Evolutionary conservation across 2,888 invertebrate species (phyloP).

Genomic region (Catotricha subobsoleta): DNA sequence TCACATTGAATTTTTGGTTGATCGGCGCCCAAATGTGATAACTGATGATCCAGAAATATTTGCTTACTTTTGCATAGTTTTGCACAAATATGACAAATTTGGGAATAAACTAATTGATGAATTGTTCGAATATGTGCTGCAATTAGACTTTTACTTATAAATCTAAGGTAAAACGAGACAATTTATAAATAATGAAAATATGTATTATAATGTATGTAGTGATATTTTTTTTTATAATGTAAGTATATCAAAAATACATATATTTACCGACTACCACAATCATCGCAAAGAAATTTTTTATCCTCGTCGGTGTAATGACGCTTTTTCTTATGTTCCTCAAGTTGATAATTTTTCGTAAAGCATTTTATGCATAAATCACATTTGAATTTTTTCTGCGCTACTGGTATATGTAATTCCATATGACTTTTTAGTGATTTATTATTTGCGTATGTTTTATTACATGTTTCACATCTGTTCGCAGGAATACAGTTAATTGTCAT

Average conservation of each 20-base stretch:
- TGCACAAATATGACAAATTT: conserved; percentile 10
- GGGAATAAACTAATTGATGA: conserved; percentile 2
- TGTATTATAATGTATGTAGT: too few species aligned
- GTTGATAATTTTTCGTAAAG: background rate
- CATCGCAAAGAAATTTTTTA: conserved; percentile 17
- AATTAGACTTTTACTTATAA: background rate
- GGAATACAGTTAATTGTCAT: background rate
- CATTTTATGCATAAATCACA: background rate
- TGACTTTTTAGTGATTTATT: conserved; percentile 26
- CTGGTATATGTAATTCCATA: background rate
- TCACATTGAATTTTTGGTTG: conserved; percentile 9
- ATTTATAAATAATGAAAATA: too few species aligned
- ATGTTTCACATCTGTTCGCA: background rate
- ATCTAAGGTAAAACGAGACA: too few species aligned
- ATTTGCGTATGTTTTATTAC: conserved; percentile 18
- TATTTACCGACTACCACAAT: conserved; percentile 19
- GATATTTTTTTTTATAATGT: too few species aligned
- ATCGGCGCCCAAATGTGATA: conserved; percentile 6
- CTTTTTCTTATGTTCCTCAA: background rate
- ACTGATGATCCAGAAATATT: conserved; percentile 7
- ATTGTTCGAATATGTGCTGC: background rate
- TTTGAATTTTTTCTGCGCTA: background rate
- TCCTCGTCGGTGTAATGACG: background rate
- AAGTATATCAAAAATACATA: too few species aligned
- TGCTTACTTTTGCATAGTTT: conserved; percentile 3